Evolutionary conservation across 1,140 invertebrate species (phyloP), one percentile per base, ranked within the genome.

Genomic region (Meloidogyne hapla): DNA sequence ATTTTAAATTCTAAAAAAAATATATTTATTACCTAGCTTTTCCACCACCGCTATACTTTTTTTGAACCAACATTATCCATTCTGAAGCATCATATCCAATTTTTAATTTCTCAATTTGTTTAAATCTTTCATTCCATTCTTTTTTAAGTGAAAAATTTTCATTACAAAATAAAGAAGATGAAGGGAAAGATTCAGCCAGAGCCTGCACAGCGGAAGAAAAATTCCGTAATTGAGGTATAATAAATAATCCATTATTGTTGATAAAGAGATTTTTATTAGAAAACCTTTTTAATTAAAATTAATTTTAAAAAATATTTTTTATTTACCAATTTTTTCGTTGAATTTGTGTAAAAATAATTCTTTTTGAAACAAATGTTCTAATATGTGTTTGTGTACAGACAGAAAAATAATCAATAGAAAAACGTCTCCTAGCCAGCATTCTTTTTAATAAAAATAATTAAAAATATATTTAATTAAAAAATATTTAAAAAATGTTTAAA

Each of bases 1-100:
- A 33, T 33, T 33, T 33, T 6, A 33, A 33, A n/a, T n/a, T n/a
- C 85, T 85, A 15, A 79, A 84, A 75, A 26, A n/a, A 45, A 8
- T 23, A 12, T 21, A n/a, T 13, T 21, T 67, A 65, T 12, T 40
- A 81, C 81, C 81, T 83, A 10, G 80, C 84, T 25, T 69, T 67
- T 42, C 80, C 83, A 48, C 79, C 83, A n/a, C 84, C 84, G 62
- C 80, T 77, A 70, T 82, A 86, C 73, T 85, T 85, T 70, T 85
- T 86, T 75, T 86, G 84, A 18, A 85, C 83, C 4, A 83, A 69
- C 13, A 76, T 75, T 40, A 85, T 85, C 84, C 84, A 85, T 70
- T 85, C 84, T 56, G 84, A 85, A 40, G 79, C 76, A n/a, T 78
- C 81, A 33, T 80, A 83, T n/a, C 70, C 69, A 25, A 86, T 69